Evolutionary conservation across 1,140 invertebrate genomes (phyloP), one percentile per base, ranked within the genome.

Genomic region (Dreissena rostriformis): DNA sequence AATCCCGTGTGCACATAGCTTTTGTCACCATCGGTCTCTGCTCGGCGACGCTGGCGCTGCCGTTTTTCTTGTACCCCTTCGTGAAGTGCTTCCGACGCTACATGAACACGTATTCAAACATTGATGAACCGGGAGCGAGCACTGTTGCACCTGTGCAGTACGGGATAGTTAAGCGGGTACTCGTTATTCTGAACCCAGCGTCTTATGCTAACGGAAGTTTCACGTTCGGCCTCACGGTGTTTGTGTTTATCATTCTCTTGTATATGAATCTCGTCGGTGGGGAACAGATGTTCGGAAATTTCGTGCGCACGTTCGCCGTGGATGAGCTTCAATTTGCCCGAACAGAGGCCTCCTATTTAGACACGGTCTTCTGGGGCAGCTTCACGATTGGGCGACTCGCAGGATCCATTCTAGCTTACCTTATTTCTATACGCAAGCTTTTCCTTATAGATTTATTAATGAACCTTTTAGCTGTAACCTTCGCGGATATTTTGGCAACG

Each of bases 231-330:
- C 55, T 84, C 12, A 61, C 77, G 28, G 73, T 88, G n/a, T 82
- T 87, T 26, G 63, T 79, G 51, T 55, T 88, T 1, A 26, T 86
- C 11, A 77, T 86, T 63, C 12, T 86, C 5, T 84, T 55, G 24
- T 87, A 55, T 39, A 39, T 84, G 17, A 75, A 88, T 53, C 49
- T 80, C 10, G 84, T 87, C 24, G 88, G 84, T 11, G 86, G 81
- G 22, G 88, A 88, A 52, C 79, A 87, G n/a, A 55, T 85, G 24
- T 87, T 73, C 53, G 86, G 86, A 49, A 88, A 87, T 57, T 88
- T 87, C 52, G 51, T 88, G 17, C 68, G 84, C 65, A 80, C 76
- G 15, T 85, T 74, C 70, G 73, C 84, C 26, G 76, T 85, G 51
- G 84, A 85, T 71, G 28, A 80, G 22, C 63, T 85, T 14, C 29